These are phyloP conservation scores for Callosobruchus maculatus DNA, from an alignment of 2,888 invertebrate genomes.

Conservation along the genomic window DNA sequence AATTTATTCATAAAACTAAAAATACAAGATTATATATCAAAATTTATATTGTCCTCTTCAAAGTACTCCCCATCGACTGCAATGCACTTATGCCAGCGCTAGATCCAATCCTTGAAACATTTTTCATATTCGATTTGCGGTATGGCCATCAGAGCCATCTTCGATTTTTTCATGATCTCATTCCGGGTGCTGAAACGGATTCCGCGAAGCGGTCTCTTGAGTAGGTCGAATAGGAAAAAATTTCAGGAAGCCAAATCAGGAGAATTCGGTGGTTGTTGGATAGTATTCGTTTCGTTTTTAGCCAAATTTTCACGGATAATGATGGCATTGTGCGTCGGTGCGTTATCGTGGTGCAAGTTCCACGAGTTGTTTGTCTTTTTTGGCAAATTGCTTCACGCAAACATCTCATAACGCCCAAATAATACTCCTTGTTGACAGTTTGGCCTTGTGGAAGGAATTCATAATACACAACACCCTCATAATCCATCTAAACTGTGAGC, in stretches of 20 bases:
- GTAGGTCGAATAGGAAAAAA: slow-evolving; percentile 6
- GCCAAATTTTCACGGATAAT: slow-evolving; percentile 3
- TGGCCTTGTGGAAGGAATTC: slow-evolving; percentile 16
- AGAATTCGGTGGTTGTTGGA: slow-evolving; percentile 11
- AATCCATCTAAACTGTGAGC: slow-evolving; percentile 20
- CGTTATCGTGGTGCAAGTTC: slow-evolving; percentile 13
- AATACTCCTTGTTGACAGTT: too few relatives aligned
- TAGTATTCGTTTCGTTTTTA: slow-evolving; percentile 6
- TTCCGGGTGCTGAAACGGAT: slow-evolving; percentile 4
- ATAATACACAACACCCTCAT: slow-evolving; percentile 20
- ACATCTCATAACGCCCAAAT: too few relatives aligned
- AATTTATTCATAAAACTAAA: neutral
- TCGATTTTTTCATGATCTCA: neutral
- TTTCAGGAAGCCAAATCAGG: slow-evolving; percentile 8
- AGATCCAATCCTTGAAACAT: slow-evolving; percentile 10
- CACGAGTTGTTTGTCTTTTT: slow-evolving; percentile 14
- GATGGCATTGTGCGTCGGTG: neutral
- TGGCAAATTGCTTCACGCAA: too few relatives aligned
- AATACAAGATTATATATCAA: neutral
- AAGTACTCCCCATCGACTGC: slow-evolving; percentile 5
- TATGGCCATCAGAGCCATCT: slow-evolving; percentile 5
- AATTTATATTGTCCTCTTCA: slow-evolving; percentile 7
- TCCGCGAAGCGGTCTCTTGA: neutral
- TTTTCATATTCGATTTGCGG: slow-evolving; percentile 4
- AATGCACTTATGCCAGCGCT: slow-evolving; percentile 3